phyloP scores from a whole-genome alignment of 1,140 invertebrate species.

The Megalonaias nervosa region DNA sequence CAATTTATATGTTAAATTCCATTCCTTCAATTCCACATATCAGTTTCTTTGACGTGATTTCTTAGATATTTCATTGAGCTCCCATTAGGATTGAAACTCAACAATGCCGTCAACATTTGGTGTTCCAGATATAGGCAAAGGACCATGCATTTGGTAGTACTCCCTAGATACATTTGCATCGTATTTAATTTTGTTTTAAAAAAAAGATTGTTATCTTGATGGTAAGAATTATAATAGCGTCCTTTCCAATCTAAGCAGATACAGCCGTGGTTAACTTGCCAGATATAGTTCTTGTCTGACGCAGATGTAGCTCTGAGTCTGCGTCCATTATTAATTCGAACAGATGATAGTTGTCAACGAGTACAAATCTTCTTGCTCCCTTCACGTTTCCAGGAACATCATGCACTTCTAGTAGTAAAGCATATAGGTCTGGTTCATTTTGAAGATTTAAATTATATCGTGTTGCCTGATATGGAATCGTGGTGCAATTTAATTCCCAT shows the following conservation, averaged over 20 bases:
- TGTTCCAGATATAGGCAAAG: constrained; percentile 41
- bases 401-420: constrained; percentile 11
- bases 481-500: neutral
- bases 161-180: constrained; percentile 20
- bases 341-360: neutral
- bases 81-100: constrained; percentile 10
- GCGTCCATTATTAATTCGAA: neutral
- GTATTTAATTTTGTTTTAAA: constrained; percentile 18
- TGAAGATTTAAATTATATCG: neutral
- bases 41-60: too few relatives aligned
- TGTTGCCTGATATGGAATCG: neutral
- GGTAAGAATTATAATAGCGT: constrained; percentile 13
- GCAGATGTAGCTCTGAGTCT: neutral
- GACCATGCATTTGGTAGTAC: constrained; percentile 47
- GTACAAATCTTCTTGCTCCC: constrained; percentile 6
- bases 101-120: constrained; percentile 46
- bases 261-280: constrained; percentile 25
- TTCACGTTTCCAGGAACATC: constrained; percentile 18
- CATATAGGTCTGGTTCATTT: constrained; percentile 2
- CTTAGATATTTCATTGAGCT: too few relatives aligned
- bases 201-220: constrained; percentile 29
- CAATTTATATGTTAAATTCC: too few relatives aligned
- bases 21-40: too few relatives aligned
- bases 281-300: constrained; percentile 3
- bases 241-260: constrained; percentile 19